Percentiles rank a stretch among this genome's conserved stretches.
These are phyloP conservation scores for Hipparchia semele DNA, from an alignment of 2,888 invertebrate species.

Conservation along the genomic window DNA sequence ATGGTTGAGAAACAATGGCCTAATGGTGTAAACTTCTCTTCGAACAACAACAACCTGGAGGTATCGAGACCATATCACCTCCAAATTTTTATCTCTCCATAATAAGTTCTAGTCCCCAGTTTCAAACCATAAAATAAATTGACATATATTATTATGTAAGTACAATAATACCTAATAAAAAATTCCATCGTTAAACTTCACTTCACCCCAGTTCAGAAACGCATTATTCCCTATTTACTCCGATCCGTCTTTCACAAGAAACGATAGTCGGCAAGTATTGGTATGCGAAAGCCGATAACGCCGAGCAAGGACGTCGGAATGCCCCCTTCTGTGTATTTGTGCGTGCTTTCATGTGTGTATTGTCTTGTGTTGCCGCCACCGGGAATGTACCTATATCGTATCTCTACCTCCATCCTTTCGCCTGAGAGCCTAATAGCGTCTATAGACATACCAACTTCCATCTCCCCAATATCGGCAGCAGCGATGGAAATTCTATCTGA, in stretches of 20 bases:
- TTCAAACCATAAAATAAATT: too few relatives aligned
- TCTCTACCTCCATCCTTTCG: neutral
- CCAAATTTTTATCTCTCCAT: too few relatives aligned
- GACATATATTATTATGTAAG: too few relatives aligned
- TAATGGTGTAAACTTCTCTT: too few relatives aligned
- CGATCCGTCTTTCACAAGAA: constrained; percentile 41
- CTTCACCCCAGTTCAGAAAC: neutral
- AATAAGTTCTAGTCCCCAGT: too few relatives aligned
- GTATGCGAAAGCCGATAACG: constrained; percentile 55
- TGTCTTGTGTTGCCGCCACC: constrained; percentile 4
- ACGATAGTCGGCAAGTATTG: constrained; percentile 42
- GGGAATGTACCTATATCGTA: constrained; percentile 6
- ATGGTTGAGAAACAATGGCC: too few relatives aligned
- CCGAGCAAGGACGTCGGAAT: constrained; percentile 28
- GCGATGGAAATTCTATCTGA: neutral
- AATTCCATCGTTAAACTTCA: neutral
- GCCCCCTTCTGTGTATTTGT: constrained; percentile 5
- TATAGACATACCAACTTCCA: neutral
- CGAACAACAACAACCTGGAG: too few relatives aligned
- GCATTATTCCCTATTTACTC: constrained; percentile 18
- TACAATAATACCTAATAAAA: neutral
- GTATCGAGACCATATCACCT: too few relatives aligned
- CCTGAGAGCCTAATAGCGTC: neutral
- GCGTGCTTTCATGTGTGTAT: constrained; percentile 10
- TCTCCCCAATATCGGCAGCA: neutral